phyloP scores from a whole-genome alignment of 2,888 invertebrate genomes.

The Netelia melanura region DNA sequence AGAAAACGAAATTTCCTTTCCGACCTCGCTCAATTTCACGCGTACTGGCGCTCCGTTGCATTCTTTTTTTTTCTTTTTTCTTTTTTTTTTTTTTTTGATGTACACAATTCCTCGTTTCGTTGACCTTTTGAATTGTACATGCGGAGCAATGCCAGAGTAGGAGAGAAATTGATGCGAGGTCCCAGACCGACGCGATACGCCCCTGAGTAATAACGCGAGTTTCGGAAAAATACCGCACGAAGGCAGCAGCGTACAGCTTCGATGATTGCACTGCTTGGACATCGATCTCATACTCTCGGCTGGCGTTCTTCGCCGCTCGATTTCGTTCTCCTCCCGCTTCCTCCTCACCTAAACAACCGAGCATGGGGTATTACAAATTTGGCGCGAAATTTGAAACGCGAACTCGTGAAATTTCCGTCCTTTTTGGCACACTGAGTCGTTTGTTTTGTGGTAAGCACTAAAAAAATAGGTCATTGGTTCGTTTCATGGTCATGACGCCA shows the following conservation, averaged over 20 bases:
- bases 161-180: neutral
- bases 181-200: slow-evolving; percentile 3
- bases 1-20: slow-evolving; percentile 15
- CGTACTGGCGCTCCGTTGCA: neutral
- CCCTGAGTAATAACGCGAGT: slow-evolving; percentile 68
- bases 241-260: slow-evolving; percentile 79
- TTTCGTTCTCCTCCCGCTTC: slow-evolving; percentile 46
- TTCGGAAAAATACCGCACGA: slow-evolving; percentile 70
- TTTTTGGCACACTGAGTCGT: slow-evolving; percentile 12
- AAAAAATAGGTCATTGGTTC: no score
- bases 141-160: neutral
- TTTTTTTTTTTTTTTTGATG: neutral
- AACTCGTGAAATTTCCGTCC: neutral
- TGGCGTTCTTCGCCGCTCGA: slow-evolving; percentile 61
- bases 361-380: slow-evolving; percentile 75
- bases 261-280: slow-evolving; percentile 60
- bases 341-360: slow-evolving; percentile 50
- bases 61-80: neutral
- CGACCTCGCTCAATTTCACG: slow-evolving; percentile 5
- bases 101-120: neutral
- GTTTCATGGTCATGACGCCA: no score
- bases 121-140: slow-evolving; percentile 1
- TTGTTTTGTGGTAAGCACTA: no score
- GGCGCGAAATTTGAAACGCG: slow-evolving; percentile 67
- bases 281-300: slow-evolving; percentile 73